Evolutionary conservation across 2,797 vertebrate species (phyloP), one percentile per base, ranked within the genome.

Genomic region (Poecile montanus): DNA sequence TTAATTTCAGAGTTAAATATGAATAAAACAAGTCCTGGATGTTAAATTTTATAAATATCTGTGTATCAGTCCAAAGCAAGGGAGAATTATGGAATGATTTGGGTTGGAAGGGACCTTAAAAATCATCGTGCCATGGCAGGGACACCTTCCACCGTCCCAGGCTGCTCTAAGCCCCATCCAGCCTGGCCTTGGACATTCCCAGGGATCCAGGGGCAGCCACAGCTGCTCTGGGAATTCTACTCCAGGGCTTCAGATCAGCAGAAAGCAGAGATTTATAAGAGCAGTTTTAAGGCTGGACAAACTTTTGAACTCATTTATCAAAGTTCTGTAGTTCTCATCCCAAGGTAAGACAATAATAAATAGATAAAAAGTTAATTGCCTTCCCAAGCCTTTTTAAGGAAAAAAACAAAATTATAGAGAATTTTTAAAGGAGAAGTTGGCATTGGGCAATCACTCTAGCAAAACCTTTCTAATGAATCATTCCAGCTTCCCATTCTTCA

Each of bases 341-440:
- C 93, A 88, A 93, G 88, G 83, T 92, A 80, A 94, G 85, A 71
- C 44, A 79, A 81, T n/a, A 93, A 93, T 57, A 93, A 89, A 83
- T 32, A 84, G 68, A 32, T 30, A 54, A 78, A 63, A 84, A 71
- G 20, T 62, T 94, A 93, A 93, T 86, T 86, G 56, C 11, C 20
- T 84, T 72, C 66, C 50, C 54, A 27, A 67, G 16, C 7, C 15
- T 62, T 65, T 76, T 75, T 17, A 36, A 78, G 82, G 62, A 16
- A 38, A 60, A 53, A 79, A 5, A 5, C 1, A 11, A 73, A 91
- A 82, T 51, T 34, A 17, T 23, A 34, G 17, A 40, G 80, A 34
- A 45, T 82, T 95, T 93, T 91, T 77, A 6, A 93, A 81, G 62
- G 61, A 44, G 74, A 90, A 92, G 23, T 18, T 81, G 40, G 71